Conservation (phyloP, 2,113 vertebrate genomes). For the Dasyornis broadbenti region DNA sequence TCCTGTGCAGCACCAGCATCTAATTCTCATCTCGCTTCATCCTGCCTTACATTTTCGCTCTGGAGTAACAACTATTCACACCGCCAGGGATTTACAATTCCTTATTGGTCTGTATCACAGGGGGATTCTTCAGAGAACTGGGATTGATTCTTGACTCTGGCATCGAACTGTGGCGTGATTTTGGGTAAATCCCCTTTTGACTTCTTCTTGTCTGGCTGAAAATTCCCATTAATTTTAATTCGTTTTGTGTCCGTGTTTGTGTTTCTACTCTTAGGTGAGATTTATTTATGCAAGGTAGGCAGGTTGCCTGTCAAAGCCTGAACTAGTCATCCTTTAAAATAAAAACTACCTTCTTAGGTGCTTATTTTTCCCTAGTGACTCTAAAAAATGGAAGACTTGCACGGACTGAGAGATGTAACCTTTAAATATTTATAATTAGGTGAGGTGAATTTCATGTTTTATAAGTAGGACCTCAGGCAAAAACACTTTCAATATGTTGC, state of each 20-base stretch:
- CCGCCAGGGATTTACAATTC: not conserved
- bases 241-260: not conserved
- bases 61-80: not conserved
- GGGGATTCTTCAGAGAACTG: not conserved
- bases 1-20: not conserved
- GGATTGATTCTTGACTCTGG: not conserved
- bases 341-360: not conserved
- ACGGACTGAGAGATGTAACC: not conserved
- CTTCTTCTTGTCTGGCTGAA: not conserved
- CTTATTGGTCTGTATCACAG: not conserved
- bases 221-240: not conserved
- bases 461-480: not conserved
- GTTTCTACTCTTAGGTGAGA: not conserved
- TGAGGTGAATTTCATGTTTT: not conserved
- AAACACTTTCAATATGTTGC: not conserved
- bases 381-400: not conserved
- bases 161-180: not conserved
- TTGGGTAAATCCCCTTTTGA: not conserved
- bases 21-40: not conserved
- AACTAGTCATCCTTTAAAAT: not conserved
- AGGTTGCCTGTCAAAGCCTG: not conserved
- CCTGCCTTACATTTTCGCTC: not conserved
- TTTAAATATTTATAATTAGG: not conserved
- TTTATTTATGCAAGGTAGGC: not conserved
- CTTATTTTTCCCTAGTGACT: not conserved